A percentile compares a stretch with the other conserved stretches of the same genome.
Evolutionary conservation across 2,113 vertebrate genomes (phyloP).

Genomic region (Eudyptes chrysolophus): DNA sequence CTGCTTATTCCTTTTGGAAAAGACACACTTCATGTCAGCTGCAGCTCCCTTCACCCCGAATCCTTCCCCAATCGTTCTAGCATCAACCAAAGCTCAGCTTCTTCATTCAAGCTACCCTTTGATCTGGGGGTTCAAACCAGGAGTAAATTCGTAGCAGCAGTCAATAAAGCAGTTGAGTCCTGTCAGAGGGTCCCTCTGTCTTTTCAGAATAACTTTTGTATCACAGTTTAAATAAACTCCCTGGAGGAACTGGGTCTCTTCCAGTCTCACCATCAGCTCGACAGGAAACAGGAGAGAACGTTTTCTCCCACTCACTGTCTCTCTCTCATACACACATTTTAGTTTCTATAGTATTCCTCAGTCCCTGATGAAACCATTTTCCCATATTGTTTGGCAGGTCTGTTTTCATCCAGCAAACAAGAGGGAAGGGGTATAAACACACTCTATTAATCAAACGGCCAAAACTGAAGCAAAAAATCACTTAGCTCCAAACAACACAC

Average conservation of each 20-base stretch:
- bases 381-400: neutral
- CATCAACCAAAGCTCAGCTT: neutral
- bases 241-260: neutral
- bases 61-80: neutral
- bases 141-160: neutral
- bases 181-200: neutral
- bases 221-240: neutral
- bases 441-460: neutral
- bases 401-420: neutral
- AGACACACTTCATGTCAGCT: neutral
- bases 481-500: neutral
- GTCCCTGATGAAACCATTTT: neutral
- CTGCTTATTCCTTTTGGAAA: neutral
- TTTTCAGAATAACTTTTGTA: neutral
- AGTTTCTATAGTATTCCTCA: neutral
- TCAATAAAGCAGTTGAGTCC: slow-evolving; percentile 6
- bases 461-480: neutral
- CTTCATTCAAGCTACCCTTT: neutral
- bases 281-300: neutral
- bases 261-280: neutral
- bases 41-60: neutral
- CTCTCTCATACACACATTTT: neutral
- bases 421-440: neutral
- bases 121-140: neutral
- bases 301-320: neutral